Evolutionary conservation across 2,113 vertebrate species (phyloP).

Genomic region (Leptosomus discolor): DNA sequence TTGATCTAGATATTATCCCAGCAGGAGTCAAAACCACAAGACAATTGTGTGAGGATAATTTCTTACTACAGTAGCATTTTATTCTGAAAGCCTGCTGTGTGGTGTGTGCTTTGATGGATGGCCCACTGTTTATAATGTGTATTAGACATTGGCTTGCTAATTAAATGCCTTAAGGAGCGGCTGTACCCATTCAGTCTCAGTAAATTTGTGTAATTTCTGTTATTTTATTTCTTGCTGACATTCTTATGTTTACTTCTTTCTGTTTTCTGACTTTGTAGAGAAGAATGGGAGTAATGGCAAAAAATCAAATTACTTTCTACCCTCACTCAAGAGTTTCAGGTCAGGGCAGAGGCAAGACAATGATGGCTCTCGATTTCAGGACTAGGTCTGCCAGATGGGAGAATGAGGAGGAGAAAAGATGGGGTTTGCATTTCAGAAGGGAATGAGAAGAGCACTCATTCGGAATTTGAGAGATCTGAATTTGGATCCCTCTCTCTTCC

Average conservation of each 20-base stretch:
- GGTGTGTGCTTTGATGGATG: conserved; percentile 67
- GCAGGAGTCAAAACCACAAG: conserved; percentile 71
- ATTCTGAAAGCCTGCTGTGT: conserved; percentile 69
- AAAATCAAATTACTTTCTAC: neutral
- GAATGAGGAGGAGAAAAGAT: neutral
- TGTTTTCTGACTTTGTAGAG: neutral
- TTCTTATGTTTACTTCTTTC: neutral
- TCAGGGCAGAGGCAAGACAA: neutral
- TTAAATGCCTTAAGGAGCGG: conserved; percentile 67
- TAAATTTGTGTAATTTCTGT: conserved; percentile 34
- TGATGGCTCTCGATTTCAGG: neutral
- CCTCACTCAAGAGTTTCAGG: neutral
- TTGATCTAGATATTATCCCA: conserved; percentile 77
- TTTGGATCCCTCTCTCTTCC: neutral
- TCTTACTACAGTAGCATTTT: conserved; percentile 74
- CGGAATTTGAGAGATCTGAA: neutral
- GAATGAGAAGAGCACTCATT: neutral
- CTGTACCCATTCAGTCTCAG: conserved; percentile 18
- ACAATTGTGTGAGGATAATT: conserved; percentile 73
- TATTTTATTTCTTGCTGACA: conserved; percentile 12
- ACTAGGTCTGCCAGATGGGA: neutral
- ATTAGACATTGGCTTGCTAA: conserved; percentile 68
- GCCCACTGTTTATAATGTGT: conserved; percentile 71
- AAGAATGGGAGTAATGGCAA: neutral
- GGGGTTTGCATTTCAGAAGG: neutral